Percentiles rank a stretch among this genome's conserved stretches.
These are phyloP conservation scores for Lophius americanus DNA, from an alignment of 2,797 vertebrate species.

Conservation along the genomic window DNA sequence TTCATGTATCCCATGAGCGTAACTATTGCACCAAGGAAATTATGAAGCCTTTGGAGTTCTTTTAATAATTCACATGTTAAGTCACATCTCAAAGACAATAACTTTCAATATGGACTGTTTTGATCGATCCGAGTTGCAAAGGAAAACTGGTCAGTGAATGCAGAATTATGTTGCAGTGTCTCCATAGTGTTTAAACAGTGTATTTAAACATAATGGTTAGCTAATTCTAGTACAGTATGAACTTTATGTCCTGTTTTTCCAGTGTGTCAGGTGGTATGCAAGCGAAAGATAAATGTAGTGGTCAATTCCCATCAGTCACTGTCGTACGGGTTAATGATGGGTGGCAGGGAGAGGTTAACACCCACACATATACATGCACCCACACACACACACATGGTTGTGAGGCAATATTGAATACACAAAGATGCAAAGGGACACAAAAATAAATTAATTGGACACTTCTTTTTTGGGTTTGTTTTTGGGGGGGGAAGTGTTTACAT, in stretches of 20 bases:
- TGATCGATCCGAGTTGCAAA: constrained; percentile 1
- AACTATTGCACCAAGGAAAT: neutral
- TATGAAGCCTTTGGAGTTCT: constrained; percentile 3
- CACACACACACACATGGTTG: neutral
- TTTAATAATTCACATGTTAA: neutral
- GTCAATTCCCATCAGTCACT: constrained; percentile 30
- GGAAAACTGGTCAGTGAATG: constrained; percentile 3
- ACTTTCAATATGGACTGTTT: constrained; percentile 10
- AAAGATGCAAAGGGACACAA: neutral
- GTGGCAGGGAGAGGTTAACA: constrained; percentile 14
- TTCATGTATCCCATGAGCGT: neutral
- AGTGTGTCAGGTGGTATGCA: constrained; percentile 34
- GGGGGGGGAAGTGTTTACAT: too few species aligned
- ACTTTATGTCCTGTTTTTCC: constrained; percentile 1
- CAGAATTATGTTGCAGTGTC: too few species aligned
- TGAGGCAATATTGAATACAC: neutral
- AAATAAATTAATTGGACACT: too few species aligned
- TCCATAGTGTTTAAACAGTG: neutral
- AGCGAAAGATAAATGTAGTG: constrained; percentile 16
- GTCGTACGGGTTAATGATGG: neutral
- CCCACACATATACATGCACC: neutral
- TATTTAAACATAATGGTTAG: neutral
- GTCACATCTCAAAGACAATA: neutral
- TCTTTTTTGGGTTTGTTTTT: too few species aligned
- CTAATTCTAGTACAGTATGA: neutral